Evolutionary conservation across 2,797 vertebrate genomes (phyloP), one percentile per base, ranked within the genome.

Genomic region (Melanotaenia parkinsoni): DNA sequence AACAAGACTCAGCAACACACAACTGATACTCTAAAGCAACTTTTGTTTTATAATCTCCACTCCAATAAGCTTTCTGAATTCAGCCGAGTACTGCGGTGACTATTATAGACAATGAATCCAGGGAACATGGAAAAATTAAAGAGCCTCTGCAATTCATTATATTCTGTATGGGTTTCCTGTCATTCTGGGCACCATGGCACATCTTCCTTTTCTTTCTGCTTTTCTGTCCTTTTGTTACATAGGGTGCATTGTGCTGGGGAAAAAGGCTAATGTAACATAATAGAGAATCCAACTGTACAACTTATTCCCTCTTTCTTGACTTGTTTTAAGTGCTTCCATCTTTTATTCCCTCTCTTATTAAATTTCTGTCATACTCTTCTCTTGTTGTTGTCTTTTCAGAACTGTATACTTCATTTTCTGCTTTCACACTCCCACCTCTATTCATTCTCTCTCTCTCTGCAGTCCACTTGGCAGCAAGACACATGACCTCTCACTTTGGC

Each of bases 391-490:
- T 53, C 18, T 51, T 40, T 70, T 77, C 58, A 63, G 75, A 1
- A 5, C 32, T 57, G 30, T 28, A 62, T 71, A 74, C 74, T 65
- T 60, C 26, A 62, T 72, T 66, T 66, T 22, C 2, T 13, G 9
- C 51, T 60, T 62, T 45, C 51, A 63, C 47, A 74, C 26, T 16
- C 13, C 63, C 22, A 37, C 50, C 63, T 58, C 40, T 30, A 8
- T 40, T 70, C 38, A 47, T 54, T 69, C 43, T 30, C 40, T 80
- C 60, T 72, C 76, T 43, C 22, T 65, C 63, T 62, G 45, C 74
- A 76, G 59, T 82, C 64, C 62, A 79, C 61, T 77, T 83, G 82
- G 87, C 86, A 90, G 78, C 67, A 74, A 88, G 84, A 90, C 90
- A 89, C 87, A 90, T 77, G 84, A 87, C 83, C 89, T 82, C 64